A percentile compares a stretch with the other conserved stretches of the same genome.
phyloP scores from a whole-genome alignment of 2,888 invertebrate genomes.

The Leptinotarsa juncta region DNA sequence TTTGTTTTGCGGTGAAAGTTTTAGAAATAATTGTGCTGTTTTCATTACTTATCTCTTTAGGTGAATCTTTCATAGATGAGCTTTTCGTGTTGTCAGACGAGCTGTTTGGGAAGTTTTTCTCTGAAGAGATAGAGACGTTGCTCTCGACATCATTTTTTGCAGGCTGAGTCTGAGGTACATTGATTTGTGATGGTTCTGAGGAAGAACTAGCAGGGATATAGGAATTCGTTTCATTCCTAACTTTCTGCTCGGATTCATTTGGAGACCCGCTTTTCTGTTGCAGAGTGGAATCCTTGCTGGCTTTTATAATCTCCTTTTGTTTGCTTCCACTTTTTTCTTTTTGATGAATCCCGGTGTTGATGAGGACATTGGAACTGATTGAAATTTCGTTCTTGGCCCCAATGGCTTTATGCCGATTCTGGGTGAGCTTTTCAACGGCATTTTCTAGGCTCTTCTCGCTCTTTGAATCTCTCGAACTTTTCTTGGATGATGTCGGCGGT shows the following conservation, averaged over 20 bases:
- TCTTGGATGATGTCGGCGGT: conserved; percentile 36
- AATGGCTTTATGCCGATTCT: conserved; percentile 59
- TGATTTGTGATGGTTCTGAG: neutral
- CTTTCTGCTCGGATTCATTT: neutral
- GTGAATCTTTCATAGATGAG: neutral
- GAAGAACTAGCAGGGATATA: neutral
- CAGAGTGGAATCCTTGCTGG: neutral
- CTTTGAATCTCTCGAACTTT: conserved; percentile 52
- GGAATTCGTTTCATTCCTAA: neutral
- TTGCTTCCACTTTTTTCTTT: conserved; percentile 8
- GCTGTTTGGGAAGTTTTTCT: neutral
- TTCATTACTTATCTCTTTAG: neutral
- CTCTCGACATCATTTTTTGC: neutral
- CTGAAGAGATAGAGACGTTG: neutral
- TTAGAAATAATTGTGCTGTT: neutral
- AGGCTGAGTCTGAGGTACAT: neutral
- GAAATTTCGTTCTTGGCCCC: conserved; percentile 27
- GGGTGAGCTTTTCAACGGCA: conserved; percentile 62
- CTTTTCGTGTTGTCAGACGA: neutral
- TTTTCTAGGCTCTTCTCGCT: conserved; percentile 62
- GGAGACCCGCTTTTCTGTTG: neutral
- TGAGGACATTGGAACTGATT: neutral
- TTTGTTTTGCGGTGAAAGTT: neutral
- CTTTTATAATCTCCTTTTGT: conserved; percentile 13
- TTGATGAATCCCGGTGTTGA: conserved; percentile 5